Conservation (phyloP, 1,140 invertebrate genomes). For the Papilio aristodemus region DNA sequence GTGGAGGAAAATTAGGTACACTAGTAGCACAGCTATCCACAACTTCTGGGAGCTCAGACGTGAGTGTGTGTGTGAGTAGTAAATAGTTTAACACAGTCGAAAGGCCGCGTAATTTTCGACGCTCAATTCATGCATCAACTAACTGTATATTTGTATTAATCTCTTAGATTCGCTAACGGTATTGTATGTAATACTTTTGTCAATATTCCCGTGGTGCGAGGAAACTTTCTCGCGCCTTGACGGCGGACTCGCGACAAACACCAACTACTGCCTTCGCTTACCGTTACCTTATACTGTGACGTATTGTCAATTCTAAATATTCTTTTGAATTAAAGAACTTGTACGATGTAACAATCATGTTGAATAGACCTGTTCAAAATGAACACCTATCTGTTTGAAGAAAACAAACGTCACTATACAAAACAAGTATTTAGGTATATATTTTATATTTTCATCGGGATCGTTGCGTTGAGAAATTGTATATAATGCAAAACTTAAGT, state of each 20-base stretch:
- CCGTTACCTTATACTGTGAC: neutral
- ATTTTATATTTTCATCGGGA: no score
- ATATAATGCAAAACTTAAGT: no score
- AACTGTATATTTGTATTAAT: constrained; percentile 33
- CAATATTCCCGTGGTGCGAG: constrained; percentile 19
- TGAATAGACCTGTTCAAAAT: no score
- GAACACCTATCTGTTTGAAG: no score
- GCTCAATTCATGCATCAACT: constrained; percentile 6
- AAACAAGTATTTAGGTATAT: no score
- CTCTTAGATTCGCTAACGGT: constrained; percentile 32
- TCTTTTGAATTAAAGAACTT: neutral
- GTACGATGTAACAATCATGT: no score
- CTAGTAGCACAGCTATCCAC: no score
- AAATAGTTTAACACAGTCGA: neutral
- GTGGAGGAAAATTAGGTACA: no score
- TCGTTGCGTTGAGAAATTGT: no score
- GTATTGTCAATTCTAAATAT: constrained; percentile 1
- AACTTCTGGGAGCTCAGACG: no score
- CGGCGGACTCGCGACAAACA: neutral
- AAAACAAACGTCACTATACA: no score
- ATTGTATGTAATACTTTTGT: constrained; percentile 32
- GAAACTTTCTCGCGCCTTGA: constrained; percentile 23
- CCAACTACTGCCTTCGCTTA: neutral
- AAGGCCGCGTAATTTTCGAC: constrained; percentile 14
- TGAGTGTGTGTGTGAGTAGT: no score